These are phyloP conservation scores for Danionella cerebrum DNA, from an alignment of 2,113 vertebrate species.

Conservation along the genomic window DNA sequence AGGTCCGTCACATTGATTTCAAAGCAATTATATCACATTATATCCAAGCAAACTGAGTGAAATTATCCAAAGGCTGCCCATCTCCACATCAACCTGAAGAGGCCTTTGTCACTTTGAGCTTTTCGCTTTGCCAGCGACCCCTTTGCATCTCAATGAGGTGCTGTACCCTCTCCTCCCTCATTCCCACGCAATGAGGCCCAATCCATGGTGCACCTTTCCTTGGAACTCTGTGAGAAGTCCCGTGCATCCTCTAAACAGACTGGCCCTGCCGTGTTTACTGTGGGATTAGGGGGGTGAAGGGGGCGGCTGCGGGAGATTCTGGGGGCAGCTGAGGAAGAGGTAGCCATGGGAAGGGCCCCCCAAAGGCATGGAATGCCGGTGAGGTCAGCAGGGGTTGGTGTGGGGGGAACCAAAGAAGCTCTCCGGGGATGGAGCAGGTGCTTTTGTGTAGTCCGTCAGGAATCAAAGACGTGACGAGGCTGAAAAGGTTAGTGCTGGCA, in stretches of 20 bases:
- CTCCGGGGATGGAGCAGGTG: conserved; percentile 76
- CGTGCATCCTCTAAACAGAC: conserved; percentile 42
- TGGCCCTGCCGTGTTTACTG: conserved; percentile 69
- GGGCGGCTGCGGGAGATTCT: conserved; percentile 33
- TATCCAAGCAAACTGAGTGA: conserved; percentile 13
- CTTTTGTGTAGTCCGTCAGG: conserved; percentile 66
- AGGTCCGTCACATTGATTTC: too few relatives aligned
- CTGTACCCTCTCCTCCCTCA: conserved; percentile 29
- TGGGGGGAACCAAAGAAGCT: conserved; percentile 50
- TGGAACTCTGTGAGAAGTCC: conserved; percentile 52
- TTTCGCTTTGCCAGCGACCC: conserved; percentile 31
- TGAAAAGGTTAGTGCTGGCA: conserved; percentile 71
- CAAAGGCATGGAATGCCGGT: conserved; percentile 71
- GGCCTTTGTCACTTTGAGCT: conserved; percentile 39
- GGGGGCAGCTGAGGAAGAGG: conserved; percentile 64
- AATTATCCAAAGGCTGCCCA: conserved; percentile 9
- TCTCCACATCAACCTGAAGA: conserved; percentile 37
- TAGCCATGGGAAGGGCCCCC: conserved; percentile 80
- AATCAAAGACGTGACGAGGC: conserved; percentile 65
- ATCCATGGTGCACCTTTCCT: conserved; percentile 48
- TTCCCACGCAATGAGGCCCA: conserved; percentile 52
- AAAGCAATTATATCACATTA: neutral
- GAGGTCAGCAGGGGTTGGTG: conserved; percentile 68
- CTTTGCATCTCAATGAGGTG: conserved; percentile 45
- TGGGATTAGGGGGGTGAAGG: conserved; percentile 76